Conservation (phyloP, 2,113 vertebrate genomes). For the Gobio gobio region DNA sequence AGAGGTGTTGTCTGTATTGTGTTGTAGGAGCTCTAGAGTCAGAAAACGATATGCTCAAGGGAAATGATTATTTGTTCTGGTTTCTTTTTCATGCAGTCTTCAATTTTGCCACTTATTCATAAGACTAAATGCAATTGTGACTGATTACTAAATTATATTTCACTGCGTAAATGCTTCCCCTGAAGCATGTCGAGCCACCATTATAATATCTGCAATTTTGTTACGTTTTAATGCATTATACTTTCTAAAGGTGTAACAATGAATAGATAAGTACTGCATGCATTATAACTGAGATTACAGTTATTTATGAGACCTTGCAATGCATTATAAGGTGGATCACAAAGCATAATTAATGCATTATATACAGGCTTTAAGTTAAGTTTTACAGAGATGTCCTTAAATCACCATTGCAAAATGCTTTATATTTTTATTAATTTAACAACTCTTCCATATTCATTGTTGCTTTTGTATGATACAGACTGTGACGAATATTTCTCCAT, state of each 20-base stretch:
- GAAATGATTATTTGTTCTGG: not conserved
- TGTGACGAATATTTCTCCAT: not conserved
- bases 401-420: not conserved
- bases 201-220: no score
- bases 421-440: not conserved
- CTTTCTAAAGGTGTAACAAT: no score
- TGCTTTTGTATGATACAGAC: not conserved
- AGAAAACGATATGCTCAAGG: not conserved
- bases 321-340: no score
- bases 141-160: not conserved
- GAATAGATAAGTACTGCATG: not conserved
- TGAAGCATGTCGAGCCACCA: not conserved
- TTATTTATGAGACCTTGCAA: no score
- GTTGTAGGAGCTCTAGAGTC: not conserved
- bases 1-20: conserved; percentile 7
- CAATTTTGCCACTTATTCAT: not conserved
- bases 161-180: not conserved
- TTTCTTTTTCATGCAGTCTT: not conserved
- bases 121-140: not conserved
- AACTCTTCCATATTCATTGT: not conserved
- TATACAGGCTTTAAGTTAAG: no score
- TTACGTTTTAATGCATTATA: no score
- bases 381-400: not conserved
- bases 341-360: no score
- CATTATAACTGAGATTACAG: not conserved